Base-by-base conservation (phyloP, 1,140 invertebrate genomes). In the Mactra quadrangularis region DNA sequence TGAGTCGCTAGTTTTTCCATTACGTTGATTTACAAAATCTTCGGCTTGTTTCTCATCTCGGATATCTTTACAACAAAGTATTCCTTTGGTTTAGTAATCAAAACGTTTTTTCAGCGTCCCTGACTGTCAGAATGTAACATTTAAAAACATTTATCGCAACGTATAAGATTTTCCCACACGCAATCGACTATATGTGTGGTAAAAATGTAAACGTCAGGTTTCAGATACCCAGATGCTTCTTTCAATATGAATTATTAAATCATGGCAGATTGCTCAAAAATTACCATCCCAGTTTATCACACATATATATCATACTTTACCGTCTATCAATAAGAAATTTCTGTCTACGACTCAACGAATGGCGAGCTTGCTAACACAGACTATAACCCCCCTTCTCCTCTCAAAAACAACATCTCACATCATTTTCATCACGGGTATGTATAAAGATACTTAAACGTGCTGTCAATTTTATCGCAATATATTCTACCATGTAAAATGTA, bases 61-160 rank as follows among this genome's bases (percentile, higher is more conserved):
- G 33, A 33, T 81, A 81, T 81, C 77, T 25, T 71, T 81, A 70
- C 47, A 70, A 55, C 66, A 53, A 57, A 70, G 45, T 35, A 41
- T 33, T 66, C 35, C 47, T 70, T 70, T 81, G 77, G 77, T 81
- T 81, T 71, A 57, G 77, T 71, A 81, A 81, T 81, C 77, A 81
- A 70, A 60, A 71, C 55, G 53, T 66, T 81, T 81, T 81, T 81
- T 71, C 59, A 59, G 55, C 47, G 62, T 68, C 53, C 33, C 76
- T 68, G 64, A 81, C 64, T 81, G 77, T 71, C 77, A 71, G 77
- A 66, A 60, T 27, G 33, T 70, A 57, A 68, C 77, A 81, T 81
- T 68, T 70, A 81, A 81, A 81, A 81, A 81, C 77, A 81, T 81
- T 81, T 71, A 81, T 70, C 77, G 55, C 53, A 71, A 81, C 66